Conservation (phyloP, 2,888 invertebrate genomes). For the Tubulanus polymorphus region DNA sequence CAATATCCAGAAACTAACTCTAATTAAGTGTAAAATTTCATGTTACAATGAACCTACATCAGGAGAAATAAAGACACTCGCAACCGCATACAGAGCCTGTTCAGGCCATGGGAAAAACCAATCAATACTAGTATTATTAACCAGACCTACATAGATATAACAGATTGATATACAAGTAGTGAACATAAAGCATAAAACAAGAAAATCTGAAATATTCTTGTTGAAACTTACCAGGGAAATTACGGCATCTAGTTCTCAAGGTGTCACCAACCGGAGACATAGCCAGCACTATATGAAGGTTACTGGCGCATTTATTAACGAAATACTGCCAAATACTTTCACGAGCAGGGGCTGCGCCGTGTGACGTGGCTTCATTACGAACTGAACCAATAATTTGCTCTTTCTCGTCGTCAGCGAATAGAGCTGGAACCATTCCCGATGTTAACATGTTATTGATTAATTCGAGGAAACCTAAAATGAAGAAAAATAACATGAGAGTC, state of each 20-base stretch:
- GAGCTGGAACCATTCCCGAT: conserved; percentile 79
- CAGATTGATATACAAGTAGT: neutral
- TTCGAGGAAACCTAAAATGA: conserved; percentile 67
- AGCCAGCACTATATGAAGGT: conserved; percentile 83
- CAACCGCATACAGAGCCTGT: conserved; percentile 82
- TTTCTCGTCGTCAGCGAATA: conserved; percentile 85
- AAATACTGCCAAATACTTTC: conserved; percentile 86
- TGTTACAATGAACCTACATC: conserved; percentile 60
- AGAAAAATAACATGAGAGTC: too few species aligned
- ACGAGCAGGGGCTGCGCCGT: conserved; percentile 70
- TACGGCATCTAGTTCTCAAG: conserved; percentile 77
- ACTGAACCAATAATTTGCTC: conserved; percentile 68
- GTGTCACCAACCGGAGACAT: conserved; percentile 84
- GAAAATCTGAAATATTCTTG: neutral
- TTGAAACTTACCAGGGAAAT: conserved; percentile 65
- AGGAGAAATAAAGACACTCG: conserved; percentile 71
- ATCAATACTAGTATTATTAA: conserved; percentile 87
- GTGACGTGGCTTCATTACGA: conserved; percentile 65
- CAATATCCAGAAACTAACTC: neutral
- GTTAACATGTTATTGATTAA: conserved; percentile 87
- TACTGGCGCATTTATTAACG: conserved; percentile 70
- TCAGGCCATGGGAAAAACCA: conserved; percentile 94
- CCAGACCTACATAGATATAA: conserved; percentile 62
- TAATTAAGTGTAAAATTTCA: neutral
- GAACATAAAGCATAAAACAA: neutral